phyloP scores from a whole-genome alignment of 2,888 invertebrate species.

The Lysandra bellargus region DNA sequence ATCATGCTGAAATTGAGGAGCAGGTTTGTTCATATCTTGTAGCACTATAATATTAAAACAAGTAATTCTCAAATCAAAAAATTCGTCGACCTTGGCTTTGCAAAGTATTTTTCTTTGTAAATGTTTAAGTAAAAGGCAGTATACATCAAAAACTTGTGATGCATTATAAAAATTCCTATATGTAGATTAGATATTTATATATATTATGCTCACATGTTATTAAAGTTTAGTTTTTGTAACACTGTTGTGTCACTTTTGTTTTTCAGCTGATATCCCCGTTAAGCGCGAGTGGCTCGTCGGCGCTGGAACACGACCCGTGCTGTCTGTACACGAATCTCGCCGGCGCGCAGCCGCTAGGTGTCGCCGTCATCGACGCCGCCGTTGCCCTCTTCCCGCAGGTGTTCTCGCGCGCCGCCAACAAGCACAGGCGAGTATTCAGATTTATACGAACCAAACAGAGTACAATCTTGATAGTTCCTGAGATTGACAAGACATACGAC shows the following conservation, averaged over 20 bases:
- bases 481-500: no score
- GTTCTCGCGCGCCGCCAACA: constrained; percentile 96
- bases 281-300: constrained; percentile 97
- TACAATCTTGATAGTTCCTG: no score
- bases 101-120: no score
- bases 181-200: no score
- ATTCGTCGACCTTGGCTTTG: no score
- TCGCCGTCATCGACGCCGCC: constrained; percentile 97
- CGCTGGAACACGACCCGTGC: constrained; percentile 97
- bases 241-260: neutral
- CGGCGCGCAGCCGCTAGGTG: constrained; percentile 94
- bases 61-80: no score
- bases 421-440: constrained; percentile 84
- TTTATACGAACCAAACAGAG: neutral
- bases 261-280: constrained; percentile 91
- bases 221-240: no score
- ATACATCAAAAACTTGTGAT: no score
- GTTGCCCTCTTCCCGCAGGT: constrained; percentile 95
- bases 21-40: constrained; percentile 83
- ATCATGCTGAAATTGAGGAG: constrained; percentile 97
- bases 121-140: no score
- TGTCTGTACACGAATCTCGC: constrained; percentile 88
- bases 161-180: no score
- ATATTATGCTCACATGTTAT: no score
- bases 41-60: no score